A percentile compares a stretch with the other conserved stretches of the same genome.
phyloP scores from a whole-genome alignment of 2,888 invertebrate species.

The Alviniconcha strummeri region DNA sequence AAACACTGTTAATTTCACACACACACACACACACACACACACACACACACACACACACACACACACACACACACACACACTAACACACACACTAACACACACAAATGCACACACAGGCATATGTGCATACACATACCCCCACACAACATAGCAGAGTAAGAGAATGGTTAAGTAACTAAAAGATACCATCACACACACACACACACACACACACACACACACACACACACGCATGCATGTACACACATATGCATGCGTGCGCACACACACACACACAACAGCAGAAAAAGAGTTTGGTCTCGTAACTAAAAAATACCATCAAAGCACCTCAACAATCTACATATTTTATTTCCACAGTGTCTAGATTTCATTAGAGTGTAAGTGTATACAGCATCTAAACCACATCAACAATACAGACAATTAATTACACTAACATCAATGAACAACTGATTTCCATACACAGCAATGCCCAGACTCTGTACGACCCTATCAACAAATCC shows the following conservation, averaged over 20 bases:
- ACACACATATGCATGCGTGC: too few species aligned
- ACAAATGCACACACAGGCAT: neutral
- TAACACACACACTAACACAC: constrained; percentile 5
- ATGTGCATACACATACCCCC: neutral
- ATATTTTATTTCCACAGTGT: too few species aligned
- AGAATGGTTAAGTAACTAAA: neutral
- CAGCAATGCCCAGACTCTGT: too few species aligned
- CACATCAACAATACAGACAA: too few species aligned
- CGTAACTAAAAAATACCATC: too few species aligned
- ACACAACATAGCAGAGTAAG: neutral
- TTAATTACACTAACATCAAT: too few species aligned
- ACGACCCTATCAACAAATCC: too few species aligned
- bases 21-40: neutral
- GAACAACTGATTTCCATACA: too few species aligned
- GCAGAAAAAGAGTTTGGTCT: neutral
- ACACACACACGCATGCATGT: neutral
- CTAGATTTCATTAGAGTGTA: too few species aligned
- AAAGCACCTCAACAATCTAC: too few species aligned
- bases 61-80: neutral
- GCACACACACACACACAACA: neutral
- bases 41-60: neutral
- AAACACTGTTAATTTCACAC: neutral
- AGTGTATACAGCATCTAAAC: too few species aligned
- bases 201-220: neutral
- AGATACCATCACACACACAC: neutral